Percentiles rank a stretch among this genome's conserved stretches.
Evolutionary conservation across 2,797 vertebrate genomes (phyloP).

Genomic region (Chloroceryle inda): DNA sequence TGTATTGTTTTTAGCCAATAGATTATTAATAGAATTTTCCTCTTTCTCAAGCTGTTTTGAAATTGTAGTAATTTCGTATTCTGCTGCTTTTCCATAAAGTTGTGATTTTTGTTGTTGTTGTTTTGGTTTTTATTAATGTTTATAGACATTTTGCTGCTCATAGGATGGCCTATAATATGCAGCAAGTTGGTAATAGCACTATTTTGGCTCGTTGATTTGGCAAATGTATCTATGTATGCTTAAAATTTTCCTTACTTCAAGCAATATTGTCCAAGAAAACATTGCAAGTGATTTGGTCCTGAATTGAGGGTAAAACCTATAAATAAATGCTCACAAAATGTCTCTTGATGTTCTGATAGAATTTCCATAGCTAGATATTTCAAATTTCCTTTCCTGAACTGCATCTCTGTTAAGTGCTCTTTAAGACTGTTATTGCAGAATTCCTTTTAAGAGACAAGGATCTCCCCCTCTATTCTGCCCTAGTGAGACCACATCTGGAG

Average conservation of each 20-base stretch:
- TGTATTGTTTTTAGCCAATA: neutral
- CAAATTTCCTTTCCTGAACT: neutral
- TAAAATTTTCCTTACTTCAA: neutral
- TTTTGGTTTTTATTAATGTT: neutral
- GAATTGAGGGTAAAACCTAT: accelerated
- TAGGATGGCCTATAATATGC: neutral
- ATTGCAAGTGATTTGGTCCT: neutral
- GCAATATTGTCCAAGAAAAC: neutral
- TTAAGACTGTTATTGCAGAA: neutral
- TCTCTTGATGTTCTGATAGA: neutral
- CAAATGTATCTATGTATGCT: neutral
- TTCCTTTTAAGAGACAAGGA: too few relatives aligned
- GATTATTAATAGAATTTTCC: neutral
- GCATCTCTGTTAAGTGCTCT: neutral
- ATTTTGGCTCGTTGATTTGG: neutral
- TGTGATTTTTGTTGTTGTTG: neutral
- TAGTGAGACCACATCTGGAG: too few relatives aligned
- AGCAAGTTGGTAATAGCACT: neutral
- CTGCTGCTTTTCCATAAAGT: neutral
- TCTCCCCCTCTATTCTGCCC: too few relatives aligned
- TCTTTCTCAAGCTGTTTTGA: neutral
- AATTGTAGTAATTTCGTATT: neutral
- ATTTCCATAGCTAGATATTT: neutral
- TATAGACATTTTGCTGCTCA: neutral
- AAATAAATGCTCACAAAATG: neutral